Conservation (phyloP, 2,797 vertebrate species). For the Eulemur coronatus region DNA sequence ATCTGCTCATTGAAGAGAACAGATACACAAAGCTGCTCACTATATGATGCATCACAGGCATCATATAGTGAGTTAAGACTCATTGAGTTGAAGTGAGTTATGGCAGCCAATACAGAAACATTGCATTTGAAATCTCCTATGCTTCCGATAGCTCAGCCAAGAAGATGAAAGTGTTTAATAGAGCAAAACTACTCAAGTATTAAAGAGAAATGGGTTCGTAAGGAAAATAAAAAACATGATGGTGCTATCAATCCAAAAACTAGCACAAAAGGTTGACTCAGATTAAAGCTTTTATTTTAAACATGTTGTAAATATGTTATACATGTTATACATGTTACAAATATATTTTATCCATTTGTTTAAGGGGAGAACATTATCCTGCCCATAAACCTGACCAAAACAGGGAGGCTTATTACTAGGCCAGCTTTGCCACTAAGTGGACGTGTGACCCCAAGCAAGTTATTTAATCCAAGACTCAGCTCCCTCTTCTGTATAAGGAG, state of each 20-base stretch:
- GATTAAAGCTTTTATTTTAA: neutral
- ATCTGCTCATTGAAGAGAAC: neutral
- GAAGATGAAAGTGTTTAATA: neutral
- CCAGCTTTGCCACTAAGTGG: neutral
- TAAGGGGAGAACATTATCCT: neutral
- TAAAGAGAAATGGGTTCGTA: neutral
- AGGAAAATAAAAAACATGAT: neutral
- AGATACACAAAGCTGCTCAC: neutral
- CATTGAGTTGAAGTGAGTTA: neutral
- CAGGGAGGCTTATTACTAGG: neutral
- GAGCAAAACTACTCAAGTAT: neutral
- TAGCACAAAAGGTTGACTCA: neutral
- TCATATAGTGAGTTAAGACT: neutral
- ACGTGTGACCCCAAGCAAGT: neutral
- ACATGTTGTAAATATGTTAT: neutral
- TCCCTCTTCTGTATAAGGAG: neutral
- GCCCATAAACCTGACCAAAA: neutral
- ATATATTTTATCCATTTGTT: neutral
- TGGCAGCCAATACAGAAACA: neutral
- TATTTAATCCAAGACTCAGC: neutral
- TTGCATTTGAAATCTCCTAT: neutral
- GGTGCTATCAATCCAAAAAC: neutral
- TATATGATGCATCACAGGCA: neutral
- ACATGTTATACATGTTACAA: neutral
- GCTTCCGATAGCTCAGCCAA: constrained; percentile 5